A percentile compares a stretch with the other conserved stretches of the same genome.
phyloP scores from a whole-genome alignment of 2,888 invertebrate species.

The Nezara viridula region DNA sequence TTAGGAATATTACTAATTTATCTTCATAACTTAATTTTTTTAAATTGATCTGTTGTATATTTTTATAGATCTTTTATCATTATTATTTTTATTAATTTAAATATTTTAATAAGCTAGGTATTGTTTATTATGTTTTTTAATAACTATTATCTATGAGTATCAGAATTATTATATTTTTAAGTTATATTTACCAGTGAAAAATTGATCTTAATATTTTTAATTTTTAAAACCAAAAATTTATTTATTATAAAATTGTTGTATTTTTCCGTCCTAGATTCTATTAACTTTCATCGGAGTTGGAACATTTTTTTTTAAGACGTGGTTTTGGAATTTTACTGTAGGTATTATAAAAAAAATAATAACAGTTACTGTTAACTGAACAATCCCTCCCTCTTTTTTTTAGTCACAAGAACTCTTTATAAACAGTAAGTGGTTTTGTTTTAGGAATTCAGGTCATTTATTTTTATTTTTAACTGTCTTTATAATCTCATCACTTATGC shows the following conservation, averaged over 20 bases:
- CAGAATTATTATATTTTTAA: neutral
- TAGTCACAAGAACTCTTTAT: neutral
- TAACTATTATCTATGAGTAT: neutral
- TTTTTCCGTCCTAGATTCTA: constrained; percentile 30
- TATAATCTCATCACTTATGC: no score
- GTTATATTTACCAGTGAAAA: neutral
- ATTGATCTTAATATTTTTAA: neutral
- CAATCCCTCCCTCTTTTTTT: neutral
- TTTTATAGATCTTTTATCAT: neutral
- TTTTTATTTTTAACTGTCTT: no score
- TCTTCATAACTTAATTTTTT: neutral
- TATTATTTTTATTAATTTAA: neutral
- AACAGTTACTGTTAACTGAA: neutral
- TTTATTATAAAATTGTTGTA: neutral
- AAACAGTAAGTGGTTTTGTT: neutral
- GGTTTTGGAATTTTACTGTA: neutral
- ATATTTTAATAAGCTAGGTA: neutral
- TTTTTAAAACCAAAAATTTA: neutral
- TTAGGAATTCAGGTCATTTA: no score
- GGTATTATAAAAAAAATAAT: neutral
- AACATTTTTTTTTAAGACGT: neutral
- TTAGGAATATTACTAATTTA: neutral
- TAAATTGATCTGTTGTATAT: neutral
- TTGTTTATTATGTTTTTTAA: neutral
- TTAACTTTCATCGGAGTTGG: neutral